phyloP scores from a whole-genome alignment of 1,140 invertebrate genomes.

The Drosophila grimshawi region DNA sequence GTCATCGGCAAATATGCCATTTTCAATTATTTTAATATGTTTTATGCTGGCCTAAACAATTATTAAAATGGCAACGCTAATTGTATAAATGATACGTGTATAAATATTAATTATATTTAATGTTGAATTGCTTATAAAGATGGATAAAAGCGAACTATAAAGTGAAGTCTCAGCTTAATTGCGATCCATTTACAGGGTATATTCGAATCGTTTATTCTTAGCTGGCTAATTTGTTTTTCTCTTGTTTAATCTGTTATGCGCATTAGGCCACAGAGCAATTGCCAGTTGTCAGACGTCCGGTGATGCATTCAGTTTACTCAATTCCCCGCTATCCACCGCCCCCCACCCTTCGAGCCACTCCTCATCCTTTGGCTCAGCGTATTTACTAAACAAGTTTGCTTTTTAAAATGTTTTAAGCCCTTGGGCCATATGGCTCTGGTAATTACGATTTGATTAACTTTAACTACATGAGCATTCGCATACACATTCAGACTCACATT shows the following conservation, averaged over 20 bases:
- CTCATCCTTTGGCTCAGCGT: constrained; percentile 1
- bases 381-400: constrained; percentile 81
- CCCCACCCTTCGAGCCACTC: neutral
- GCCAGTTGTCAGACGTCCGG: constrained; percentile 21
- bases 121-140: no score
- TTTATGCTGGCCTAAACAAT: no score
- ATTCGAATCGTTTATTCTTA: neutral
- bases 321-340: neutral
- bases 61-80: no score
- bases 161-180: neutral
- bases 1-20: no score
- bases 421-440: constrained; percentile 69
- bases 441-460: constrained; percentile 85
- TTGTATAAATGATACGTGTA: no score
- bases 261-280: constrained; percentile 56
- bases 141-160: neutral
- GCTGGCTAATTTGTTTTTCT: constrained; percentile 47
- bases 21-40: no score
- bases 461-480: constrained; percentile 84
- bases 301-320: constrained; percentile 28
- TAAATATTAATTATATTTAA: no score
- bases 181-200: neutral
- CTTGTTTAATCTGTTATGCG: constrained; percentile 3
- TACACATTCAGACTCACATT: constrained; percentile 41
- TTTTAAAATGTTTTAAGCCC: constrained; percentile 80